Evolutionary conservation across 2,797 vertebrate species (phyloP).

Genomic region (Pantherophis alleghaniensis): DNA sequence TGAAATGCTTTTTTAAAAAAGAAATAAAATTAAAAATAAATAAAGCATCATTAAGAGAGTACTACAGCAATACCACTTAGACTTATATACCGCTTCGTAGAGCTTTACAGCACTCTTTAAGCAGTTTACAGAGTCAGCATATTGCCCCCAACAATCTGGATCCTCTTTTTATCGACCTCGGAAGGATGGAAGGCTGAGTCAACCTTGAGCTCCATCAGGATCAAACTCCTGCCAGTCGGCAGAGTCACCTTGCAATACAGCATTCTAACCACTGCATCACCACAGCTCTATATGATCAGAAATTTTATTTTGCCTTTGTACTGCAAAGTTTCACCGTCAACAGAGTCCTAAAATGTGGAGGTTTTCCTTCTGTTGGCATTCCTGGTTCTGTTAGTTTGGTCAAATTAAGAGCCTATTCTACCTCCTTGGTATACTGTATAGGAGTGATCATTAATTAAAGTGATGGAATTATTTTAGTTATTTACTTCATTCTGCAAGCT

Average conservation of each 20-base stretch:
- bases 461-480: background rate
- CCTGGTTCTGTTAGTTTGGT: background rate
- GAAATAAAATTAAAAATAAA: background rate
- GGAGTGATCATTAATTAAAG: background rate
- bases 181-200: background rate
- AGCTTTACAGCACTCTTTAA: background rate
- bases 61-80: background rate
- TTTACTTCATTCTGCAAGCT: constrained; percentile 49
- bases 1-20: background rate
- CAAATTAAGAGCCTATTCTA: background rate
- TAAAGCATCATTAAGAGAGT: background rate
- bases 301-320: background rate
- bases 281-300: background rate
- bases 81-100: background rate
- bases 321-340: background rate
- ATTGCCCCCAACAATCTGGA: background rate
- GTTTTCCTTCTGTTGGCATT: background rate
- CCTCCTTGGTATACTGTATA: background rate
- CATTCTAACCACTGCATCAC: background rate
- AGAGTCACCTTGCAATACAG: background rate
- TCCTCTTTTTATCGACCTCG: background rate
- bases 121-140: background rate
- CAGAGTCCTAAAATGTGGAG: background rate
- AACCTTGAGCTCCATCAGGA: background rate
- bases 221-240: background rate